Base-by-base conservation (phyloP, 64 coral and sea anemone species). In the Actinia tenebrosa region DNA sequence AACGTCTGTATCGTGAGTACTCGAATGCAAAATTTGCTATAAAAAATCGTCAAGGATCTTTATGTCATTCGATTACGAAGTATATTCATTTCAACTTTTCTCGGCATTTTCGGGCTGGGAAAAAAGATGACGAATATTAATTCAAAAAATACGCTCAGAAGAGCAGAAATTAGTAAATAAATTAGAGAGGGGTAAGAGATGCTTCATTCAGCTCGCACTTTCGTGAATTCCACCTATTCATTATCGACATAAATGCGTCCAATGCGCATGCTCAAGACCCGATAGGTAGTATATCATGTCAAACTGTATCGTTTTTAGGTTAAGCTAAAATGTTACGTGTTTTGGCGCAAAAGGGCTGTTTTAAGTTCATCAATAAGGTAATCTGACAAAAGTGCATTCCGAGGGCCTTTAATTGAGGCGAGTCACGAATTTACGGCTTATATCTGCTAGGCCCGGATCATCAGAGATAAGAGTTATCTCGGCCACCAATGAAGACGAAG, bases 281-380 rank as follows among this genome's bases (percentile, higher is more conserved):
- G 5, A 6, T n/a, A 22, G 63, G 3, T 20, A n/a, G 63, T 64
- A 64, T 64, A 8, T 66, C n/a, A n/a, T n/a, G n/a, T 58, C 2
- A 58, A 58, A 11, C 63, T 19, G 18, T 66, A 22, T 23, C 63
- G 8, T n/a, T 66, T 22, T 19, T 9, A 10, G 0, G 9, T 4
- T 22, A 1, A 5, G 17, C 18, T 22, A 58, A 50, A 50, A 50
- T 50, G 47, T 66, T 37, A 19, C 63, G 63, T 66, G 63, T 66
- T 66, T 23, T 66, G 18, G 4, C 3, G 63, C 63, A 19, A 66
- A 69, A 75, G 69, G 13, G n/a, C 27, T 75, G 69, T 75, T 3
- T 42, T 75, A 42, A 75, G 69, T 75, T 42, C 69, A 75, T 75
- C 69, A 75, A 75, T 26, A 75, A 42, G 26, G 69, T 75, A 75